Evolutionary conservation across 2,797 vertebrate species (phyloP), one percentile per base, ranked within the genome.

Genomic region (Gallinago solitaria): DNA sequence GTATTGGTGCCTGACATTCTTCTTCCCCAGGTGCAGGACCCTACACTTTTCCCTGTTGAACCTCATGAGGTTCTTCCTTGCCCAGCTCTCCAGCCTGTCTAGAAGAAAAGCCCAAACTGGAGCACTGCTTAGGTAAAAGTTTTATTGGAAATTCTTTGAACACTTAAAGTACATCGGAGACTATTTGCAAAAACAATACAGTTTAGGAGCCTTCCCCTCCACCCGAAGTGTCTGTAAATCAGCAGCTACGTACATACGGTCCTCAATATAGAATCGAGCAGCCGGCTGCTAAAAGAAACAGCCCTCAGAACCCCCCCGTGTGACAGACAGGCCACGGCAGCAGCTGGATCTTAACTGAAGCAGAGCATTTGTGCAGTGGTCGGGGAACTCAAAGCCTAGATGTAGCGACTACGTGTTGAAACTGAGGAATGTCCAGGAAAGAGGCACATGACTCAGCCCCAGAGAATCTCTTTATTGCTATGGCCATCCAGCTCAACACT

Each of bases 121-220:
- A 48, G 37, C 27, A 39, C 92, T 92, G 95, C 93, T 97, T 98
- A 98, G 92, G 14, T 96, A 98, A 98, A 97, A 91, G 94, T 74
- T 98, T 98, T 98, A 98, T 96, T 98, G 97, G 96, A 98, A 98
- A 98, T 96, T 94, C 89, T 95, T 83, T 85, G 81, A 96, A 97
- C 97, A 96, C 73, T 95, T 96, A 80, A 97, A 97, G 90, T 97
- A 94, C 93, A 97, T 67, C 15, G 82, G 91, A 92, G 63, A 96
- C 83, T 92, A 95, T 95, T 98, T 96, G 87, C 95, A 47, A 47
- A 96, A 97, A 88, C 91, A 95, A 94, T 89, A 80, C 69, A 71
- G 65, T 74, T 86, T 64, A 95, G 81, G 86, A 95, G 74, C 76
- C 73, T 93, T 96, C 51, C 92, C 80, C 30, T 94, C 81, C 83